Conservation (phyloP, 2,113 vertebrate species). For the Bagarius yarrelli region DNA sequence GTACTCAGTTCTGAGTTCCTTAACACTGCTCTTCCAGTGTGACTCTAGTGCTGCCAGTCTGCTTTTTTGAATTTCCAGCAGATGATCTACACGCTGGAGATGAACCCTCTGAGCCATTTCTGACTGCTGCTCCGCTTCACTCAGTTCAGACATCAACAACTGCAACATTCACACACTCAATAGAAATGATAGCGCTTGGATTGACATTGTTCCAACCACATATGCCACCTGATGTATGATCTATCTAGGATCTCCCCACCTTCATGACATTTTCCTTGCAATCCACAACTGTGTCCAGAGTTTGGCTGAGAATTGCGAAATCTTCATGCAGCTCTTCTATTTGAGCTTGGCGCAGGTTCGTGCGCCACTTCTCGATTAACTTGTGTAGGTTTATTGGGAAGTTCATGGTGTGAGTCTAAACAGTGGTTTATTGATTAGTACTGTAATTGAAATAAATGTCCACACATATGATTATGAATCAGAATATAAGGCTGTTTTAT, state of each 20-base stretch:
- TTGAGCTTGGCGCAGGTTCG: conserved; percentile 66
- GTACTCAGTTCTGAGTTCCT: conserved; percentile 68
- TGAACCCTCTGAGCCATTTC: conserved; percentile 70
- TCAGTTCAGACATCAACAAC: conserved; percentile 75
- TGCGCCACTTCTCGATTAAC: conserved; percentile 73
- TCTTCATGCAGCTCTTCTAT: conserved; percentile 71
- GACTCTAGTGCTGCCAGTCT: conserved; percentile 70
- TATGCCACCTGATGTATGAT: background rate
- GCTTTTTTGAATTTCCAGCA: conserved; percentile 74
- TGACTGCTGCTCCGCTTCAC: conserved; percentile 75
- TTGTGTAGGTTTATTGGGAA: conserved; percentile 69
- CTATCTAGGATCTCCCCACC: conserved; percentile 50
- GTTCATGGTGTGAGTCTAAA: conserved; percentile 38
- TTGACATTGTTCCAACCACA: background rate
- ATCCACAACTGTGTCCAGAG: conserved; percentile 77
- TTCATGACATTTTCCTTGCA: conserved; percentile 75
- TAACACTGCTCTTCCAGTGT: conserved; percentile 64
- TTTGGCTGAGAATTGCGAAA: conserved; percentile 74
- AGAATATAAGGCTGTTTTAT: no score
- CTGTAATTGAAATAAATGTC: background rate
- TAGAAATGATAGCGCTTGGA: background rate
- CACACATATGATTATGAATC: no score
- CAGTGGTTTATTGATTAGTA: background rate
- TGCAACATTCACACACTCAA: conserved; percentile 47
- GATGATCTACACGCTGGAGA: conserved; percentile 68